Base-by-base conservation (phyloP, 23 tunicate genomes). In the Diplosoma virens region DNA sequence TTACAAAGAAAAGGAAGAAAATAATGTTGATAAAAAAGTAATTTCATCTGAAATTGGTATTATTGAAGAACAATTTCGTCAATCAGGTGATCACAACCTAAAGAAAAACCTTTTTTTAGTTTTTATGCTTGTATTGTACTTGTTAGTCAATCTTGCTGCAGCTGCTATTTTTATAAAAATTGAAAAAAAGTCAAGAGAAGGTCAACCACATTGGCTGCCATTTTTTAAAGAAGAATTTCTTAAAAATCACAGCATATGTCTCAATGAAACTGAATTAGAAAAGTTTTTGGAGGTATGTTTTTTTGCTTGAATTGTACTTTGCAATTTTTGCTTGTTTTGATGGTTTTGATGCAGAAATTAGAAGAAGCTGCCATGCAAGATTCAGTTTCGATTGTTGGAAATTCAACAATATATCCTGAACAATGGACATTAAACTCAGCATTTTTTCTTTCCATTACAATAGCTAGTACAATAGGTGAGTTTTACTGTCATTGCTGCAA, bases 401-500 rank as follows among this genome's bases (percentile, higher is more conserved):
- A 85, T 31, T 66, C 48, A 2, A 79, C 71, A 24, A 18, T 41
- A 16, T 67, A 66, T 28, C 30, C 27, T 6, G 52, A 67, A 53
- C 26, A n/a, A n/a, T 84, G 89, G 89, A 76, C 89, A 18, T 30
- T 85, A 9, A 30, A 63, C 21, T 58, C 48, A 9, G 91, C 79
- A 22, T 85, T 78, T 36, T 7, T 85, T 24, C 53, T 85, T 25
- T 60, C 83, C 4, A 70, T 85, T 58, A 75, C 91, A 1, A 79
- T 85, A 60, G 83, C 91, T 24, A 85, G 80, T 35, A 85, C 91
- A 27, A 85, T 85, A 27, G 91, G 91, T 78, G 35, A 71, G 89
- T n/a, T n/a, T n/a, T n/a, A n/a, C n/a, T n/a, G n/a, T n/a, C n/a
- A n/a, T n/a, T n/a, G n/a, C n/a, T n/a, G n/a, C n/a, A n/a, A n/a